Percentiles rank a stretch among this genome's conserved stretches.
Evolutionary conservation across 1,140 invertebrate genomes (phyloP).

Genomic region (Lordiphosa mommai): DNA sequence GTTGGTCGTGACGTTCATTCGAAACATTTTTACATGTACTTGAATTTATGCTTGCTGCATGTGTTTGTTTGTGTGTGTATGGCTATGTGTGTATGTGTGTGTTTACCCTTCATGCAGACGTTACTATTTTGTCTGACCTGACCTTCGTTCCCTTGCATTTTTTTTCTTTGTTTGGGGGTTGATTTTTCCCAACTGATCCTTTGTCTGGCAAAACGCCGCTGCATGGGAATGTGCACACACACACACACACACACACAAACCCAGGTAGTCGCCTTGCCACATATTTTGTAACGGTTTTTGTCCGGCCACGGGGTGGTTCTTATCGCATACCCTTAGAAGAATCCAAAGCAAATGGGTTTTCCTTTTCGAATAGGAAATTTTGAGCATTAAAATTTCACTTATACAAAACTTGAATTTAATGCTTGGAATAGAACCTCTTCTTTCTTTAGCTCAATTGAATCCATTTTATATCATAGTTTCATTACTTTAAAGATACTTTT

Average conservation of each 20-base stretch:
- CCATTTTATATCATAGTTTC: too few species aligned
- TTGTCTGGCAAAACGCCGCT: conserved; percentile 8
- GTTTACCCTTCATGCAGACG: conserved; percentile 63
- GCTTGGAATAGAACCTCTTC: too few species aligned
- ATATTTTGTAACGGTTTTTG: conserved; percentile 48
- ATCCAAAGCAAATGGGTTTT: background rate
- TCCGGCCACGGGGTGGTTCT: conserved; percentile 14
- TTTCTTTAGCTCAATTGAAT: too few species aligned
- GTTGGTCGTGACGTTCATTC: conserved; percentile 61
- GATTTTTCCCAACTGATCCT: conserved; percentile 12
- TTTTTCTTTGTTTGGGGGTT: conserved; percentile 35
- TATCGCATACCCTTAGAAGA: background rate
- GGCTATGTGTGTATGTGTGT: conserved; percentile 37
- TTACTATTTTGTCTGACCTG: conserved; percentile 58
- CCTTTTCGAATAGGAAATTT: conserved; percentile 18
- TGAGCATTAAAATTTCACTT: too few species aligned
- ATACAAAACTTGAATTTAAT: too few species aligned
- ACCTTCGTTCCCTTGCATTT: conserved; percentile 16
- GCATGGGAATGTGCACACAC: conserved; percentile 62
- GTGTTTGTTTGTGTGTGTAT: conserved; percentile 21
- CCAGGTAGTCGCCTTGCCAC: conserved; percentile 44
- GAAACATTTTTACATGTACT: conserved; percentile 46
- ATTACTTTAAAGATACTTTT: too few species aligned
- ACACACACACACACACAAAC: too few species aligned
- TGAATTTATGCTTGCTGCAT: conserved; percentile 50